These are phyloP conservation scores for Drosophila pectinifera DNA, from an alignment of 1,140 invertebrate genomes.

Conservation along the genomic window DNA sequence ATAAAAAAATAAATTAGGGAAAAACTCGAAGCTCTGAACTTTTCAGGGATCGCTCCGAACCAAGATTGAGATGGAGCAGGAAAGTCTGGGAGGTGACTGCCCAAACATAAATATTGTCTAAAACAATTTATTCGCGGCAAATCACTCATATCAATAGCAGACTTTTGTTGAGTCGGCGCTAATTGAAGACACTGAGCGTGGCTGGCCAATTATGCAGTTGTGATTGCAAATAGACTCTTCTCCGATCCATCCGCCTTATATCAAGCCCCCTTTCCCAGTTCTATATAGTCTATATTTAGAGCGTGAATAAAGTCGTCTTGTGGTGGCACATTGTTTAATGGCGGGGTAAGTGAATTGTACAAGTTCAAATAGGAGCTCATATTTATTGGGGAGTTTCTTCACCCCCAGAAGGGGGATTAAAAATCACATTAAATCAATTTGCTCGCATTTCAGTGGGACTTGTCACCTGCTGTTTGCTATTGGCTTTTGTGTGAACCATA, in stretches of 20 bases:
- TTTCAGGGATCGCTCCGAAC: conserved; percentile 7
- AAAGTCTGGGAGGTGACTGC: conserved; percentile 23
- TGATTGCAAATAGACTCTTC: conserved; percentile 59
- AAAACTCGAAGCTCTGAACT: background rate
- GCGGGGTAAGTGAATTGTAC: conserved; percentile 26
- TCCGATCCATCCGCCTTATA: conserved; percentile 21
- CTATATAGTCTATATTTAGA: conserved; percentile 71
- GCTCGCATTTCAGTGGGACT: conserved; percentile 17
- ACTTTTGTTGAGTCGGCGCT: conserved; percentile 47
- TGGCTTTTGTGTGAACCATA: conserved; percentile 47
- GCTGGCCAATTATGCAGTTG: conserved; percentile 73
- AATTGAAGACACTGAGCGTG: conserved; percentile 78
- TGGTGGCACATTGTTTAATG: conserved; percentile 36
- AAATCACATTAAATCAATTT: conserved; percentile 12
- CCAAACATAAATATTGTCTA: conserved; percentile 65
- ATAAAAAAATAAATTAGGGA: conserved; percentile 1
- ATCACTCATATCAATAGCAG: conserved; percentile 58
- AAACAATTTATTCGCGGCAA: conserved; percentile 57
- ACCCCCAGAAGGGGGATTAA: background rate
- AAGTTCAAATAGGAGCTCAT: background rate
- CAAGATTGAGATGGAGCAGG: conserved; percentile 7
- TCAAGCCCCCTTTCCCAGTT: conserved; percentile 1
- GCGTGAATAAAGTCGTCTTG: conserved; percentile 62
- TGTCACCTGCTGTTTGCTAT: conserved; percentile 37
- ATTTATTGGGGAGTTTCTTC: conserved; percentile 3